Evolutionary conservation across 1,140 invertebrate species (phyloP).

Genomic region (Bombus pascuorum): DNA sequence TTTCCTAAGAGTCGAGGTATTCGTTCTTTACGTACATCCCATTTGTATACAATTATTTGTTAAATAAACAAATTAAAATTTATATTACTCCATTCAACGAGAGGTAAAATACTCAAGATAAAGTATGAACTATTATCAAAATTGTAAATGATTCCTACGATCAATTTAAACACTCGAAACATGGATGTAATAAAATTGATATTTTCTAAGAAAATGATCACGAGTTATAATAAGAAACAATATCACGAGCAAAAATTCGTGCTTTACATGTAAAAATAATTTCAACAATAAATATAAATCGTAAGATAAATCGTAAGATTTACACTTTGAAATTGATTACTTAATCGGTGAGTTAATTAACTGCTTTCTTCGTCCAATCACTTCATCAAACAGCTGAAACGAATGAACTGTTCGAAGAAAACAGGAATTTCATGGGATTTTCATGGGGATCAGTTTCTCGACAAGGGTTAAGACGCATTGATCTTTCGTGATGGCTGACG

Average conservation of each 20-base stretch:
- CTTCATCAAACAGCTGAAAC: background rate
- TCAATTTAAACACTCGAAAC: background rate
- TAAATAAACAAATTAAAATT: background rate
- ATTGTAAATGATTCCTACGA: background rate
- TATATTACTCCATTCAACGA: background rate
- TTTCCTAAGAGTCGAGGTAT: background rate
- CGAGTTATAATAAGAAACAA: too few relatives aligned
- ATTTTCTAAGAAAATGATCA: background rate
- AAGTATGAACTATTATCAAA: too few relatives aligned
- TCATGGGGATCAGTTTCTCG: constrained; percentile 1
- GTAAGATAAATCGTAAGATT: background rate
- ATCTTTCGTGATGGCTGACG: constrained; percentile 27
- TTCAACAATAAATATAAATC: background rate
- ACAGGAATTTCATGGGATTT: constrained; percentile 36
- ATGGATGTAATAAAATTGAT: too few relatives aligned
- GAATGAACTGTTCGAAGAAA: background rate
- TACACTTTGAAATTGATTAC: background rate
- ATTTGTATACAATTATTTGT: too few relatives aligned
- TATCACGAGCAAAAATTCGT: too few relatives aligned
- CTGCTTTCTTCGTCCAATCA: background rate
- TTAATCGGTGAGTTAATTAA: background rate
- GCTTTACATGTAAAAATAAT: too few relatives aligned
- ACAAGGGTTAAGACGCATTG: constrained; percentile 8
- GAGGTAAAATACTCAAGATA: background rate
- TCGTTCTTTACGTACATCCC: background rate